Evolutionary conservation across 2,113 vertebrate genomes (phyloP), one percentile per base, ranked within the genome.

Genomic region (Diphyllodes magnificus): DNA sequence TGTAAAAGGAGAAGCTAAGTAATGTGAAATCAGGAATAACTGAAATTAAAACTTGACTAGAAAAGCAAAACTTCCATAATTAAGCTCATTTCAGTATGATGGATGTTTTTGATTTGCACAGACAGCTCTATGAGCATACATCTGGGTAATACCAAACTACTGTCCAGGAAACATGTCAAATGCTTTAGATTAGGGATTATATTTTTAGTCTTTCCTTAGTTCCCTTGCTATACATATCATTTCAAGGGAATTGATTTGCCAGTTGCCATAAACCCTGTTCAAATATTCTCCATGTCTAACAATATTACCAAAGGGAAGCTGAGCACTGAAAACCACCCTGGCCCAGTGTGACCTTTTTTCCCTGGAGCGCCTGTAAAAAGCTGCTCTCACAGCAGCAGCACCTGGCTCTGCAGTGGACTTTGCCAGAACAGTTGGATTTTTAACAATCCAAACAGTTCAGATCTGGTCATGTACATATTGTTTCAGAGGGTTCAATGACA

Each of bases 101-200:
- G 92, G 80, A 88, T 94, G 83, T 20, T 95, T 95, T 10, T 80
- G 80, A 86, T 96, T 95, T 96, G 42, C 84, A 82, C 64, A 80
- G 72, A 60, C 57, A 95, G 50, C 50, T 93, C 90, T 91, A 68
- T 51, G 27, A 92, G 61, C 44, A 21, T 42, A 78, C 57, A 63
- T 88, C 82, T 95, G 92, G 88, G 78, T 92, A 95, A 95, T 91
- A 94, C 64, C 92, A 96, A 94, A 95, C 93, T 94, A 91, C 92
- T 86, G 88, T 93, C 91, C 94, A 92, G 81, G 91, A 96, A 95
- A 95, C 51, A 64, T 66, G 84, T 94, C 93, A 97, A 90, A 88
- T 88, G 81, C 92, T 97, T 97, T 97, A 92, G 86, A 93, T 96
- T 88, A 95, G 73, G 79, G 80, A 90, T 95, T 95, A 88, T 66